A percentile compares a stretch with the other conserved stretches of the same genome.
Evolutionary conservation across 1,140 invertebrate genomes (phyloP).

Genomic region (Drosophila orena): DNA sequence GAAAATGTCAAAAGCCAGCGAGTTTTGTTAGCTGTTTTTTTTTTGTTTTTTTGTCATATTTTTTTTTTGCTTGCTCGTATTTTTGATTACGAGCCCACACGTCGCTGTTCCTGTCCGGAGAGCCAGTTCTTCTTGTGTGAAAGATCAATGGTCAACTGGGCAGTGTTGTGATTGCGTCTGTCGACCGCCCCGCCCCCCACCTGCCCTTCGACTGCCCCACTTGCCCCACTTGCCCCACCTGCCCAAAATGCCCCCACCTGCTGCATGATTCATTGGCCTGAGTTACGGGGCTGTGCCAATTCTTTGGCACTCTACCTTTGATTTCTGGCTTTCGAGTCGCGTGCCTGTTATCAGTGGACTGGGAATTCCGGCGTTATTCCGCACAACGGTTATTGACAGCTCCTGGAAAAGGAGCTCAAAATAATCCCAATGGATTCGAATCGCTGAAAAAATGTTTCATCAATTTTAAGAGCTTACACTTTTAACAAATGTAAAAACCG

Average conservation of each 20-base stretch:
- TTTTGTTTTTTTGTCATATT: slow-evolving; percentile 2
- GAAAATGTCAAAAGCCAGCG: slow-evolving; percentile 79
- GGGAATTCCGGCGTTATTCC: slow-evolving; percentile 24
- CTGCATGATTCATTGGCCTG: slow-evolving; percentile 73
- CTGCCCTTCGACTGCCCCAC: neutral
- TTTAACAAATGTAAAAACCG: neutral
- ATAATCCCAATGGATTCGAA: slow-evolving; percentile 22
- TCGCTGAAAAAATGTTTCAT: slow-evolving; percentile 2
- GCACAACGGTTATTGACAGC: slow-evolving; percentile 73
- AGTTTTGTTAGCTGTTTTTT: slow-evolving; percentile 38
- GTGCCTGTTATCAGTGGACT: slow-evolving; percentile 71
- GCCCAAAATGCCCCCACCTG: slow-evolving; percentile 21
- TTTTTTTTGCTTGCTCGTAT: slow-evolving; percentile 23
- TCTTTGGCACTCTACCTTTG: slow-evolving; percentile 63
- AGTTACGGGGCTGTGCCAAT: slow-evolving; percentile 77
- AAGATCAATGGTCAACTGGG: slow-evolving; percentile 78
- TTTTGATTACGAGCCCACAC: slow-evolving; percentile 74
- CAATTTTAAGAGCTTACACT: slow-evolving; percentile 12
- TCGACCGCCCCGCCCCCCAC: slow-evolving; percentile 17
- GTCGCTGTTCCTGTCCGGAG: slow-evolving; percentile 38
- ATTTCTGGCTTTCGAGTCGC: slow-evolving; percentile 40
- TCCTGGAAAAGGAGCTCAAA: slow-evolving; percentile 16
- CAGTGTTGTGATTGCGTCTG: slow-evolving; percentile 70
- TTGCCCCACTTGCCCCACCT: neutral
- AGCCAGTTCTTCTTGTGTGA: slow-evolving; percentile 49